Percentiles rank a stretch among this genome's conserved stretches.
phyloP scores from a whole-genome alignment of 1,140 invertebrate genomes.

The Panulirus ornatus region DNA sequence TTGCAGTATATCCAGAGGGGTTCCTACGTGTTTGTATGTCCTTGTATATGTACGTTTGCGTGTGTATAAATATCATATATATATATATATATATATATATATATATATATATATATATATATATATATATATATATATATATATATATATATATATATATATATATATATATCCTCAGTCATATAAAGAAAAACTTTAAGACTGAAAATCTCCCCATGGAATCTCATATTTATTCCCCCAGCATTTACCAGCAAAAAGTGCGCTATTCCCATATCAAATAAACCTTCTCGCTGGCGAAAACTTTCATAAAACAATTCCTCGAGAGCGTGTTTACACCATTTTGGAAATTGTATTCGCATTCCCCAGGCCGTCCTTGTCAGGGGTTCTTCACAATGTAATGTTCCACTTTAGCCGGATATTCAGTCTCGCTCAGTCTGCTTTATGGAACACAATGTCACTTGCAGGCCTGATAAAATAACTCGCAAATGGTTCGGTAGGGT shows the following conservation, averaged over 20 bases:
- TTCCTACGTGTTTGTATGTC: not conserved
- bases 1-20: not conserved
- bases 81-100: conserved; percentile 44
- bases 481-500: conserved; percentile 60
- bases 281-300: conserved; percentile 61
- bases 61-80: conserved; percentile 48
- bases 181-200: conserved; percentile 22
- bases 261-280: conserved; percentile 70
- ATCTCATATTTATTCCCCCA: conserved; percentile 44
- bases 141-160: not conserved
- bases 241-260: conserved; percentile 56
- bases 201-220: conserved; percentile 17
- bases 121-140: not conserved
- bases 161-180: conserved; percentile 7
- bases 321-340: conserved; percentile 69
- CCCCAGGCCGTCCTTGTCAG: conserved; percentile 66
- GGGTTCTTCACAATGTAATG: conserved; percentile 66
- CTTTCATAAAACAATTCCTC: conserved; percentile 72
- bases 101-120: conserved; percentile 18
- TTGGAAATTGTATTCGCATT: conserved; percentile 71
- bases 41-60: conserved; percentile 32
- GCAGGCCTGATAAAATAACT: conserved; percentile 67
- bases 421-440: conserved; percentile 68
- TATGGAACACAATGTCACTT: conserved; percentile 69
- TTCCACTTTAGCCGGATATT: conserved; percentile 66